These are phyloP conservation scores for Nyctereutes procyonoides DNA, from an alignment of 2,113 vertebrate species.

Conservation along the genomic window DNA sequence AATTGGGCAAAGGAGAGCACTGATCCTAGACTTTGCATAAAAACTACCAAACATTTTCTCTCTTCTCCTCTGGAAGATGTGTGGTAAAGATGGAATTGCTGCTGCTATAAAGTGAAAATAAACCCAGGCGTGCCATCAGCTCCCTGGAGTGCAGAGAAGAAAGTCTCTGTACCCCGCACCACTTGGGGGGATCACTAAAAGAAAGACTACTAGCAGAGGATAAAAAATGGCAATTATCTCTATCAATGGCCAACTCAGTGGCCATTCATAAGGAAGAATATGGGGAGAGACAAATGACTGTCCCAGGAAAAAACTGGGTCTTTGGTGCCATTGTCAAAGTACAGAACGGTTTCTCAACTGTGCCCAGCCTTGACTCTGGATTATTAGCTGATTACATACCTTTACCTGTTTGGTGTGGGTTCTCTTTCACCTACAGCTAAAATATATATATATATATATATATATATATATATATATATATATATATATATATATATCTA, in stretches of 20 bases:
- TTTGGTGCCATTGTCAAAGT: not conserved
- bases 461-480: too few relatives aligned
- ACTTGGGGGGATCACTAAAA: slow-evolving; percentile 91
- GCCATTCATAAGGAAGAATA: not conserved
- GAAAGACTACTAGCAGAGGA: slow-evolving; percentile 86
- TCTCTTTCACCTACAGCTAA: not conserved
- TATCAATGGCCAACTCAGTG: slow-evolving; percentile 5
- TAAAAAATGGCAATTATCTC: slow-evolving; percentile 41
- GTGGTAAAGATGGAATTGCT: not conserved
- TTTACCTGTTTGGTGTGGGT: not conserved
- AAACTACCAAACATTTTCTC: not conserved
- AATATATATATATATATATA: too few relatives aligned
- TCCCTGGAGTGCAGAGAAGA: not conserved
- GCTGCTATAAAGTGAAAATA: not conserved
- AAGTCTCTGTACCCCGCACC: slow-evolving; percentile 89
- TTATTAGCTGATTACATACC: not conserved
- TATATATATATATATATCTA: too few relatives aligned
- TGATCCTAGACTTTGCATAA: not conserved
- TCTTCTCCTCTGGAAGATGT: not conserved
- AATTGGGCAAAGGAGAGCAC: not conserved
- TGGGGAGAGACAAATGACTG: not conserved
- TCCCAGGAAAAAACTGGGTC: not conserved
- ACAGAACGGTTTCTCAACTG: not conserved
- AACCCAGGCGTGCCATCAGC: not conserved
- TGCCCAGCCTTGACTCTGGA: not conserved